These are phyloP conservation scores for Calameuta pallipes DNA, from an alignment of 2,888 invertebrate species.

Conservation along the genomic window DNA sequence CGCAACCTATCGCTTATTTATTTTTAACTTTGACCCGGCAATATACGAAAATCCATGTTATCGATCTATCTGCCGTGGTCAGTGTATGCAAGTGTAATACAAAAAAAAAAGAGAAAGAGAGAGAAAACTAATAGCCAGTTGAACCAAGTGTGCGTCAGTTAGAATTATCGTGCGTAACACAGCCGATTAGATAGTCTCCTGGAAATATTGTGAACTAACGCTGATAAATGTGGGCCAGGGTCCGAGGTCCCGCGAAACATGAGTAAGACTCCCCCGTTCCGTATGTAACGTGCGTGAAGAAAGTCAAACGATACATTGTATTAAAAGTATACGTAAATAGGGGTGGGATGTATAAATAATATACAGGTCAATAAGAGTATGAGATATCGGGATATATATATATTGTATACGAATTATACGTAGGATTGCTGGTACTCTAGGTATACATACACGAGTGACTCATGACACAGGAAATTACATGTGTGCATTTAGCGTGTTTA, in stretches of 20 bases:
- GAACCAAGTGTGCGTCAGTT: background rate
- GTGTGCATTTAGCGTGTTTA: background rate
- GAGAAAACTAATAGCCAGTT: background rate
- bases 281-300: background rate
- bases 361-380: background rate
- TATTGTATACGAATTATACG: background rate
- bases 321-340: background rate
- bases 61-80: background rate
- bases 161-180: background rate
- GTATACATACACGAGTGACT: background rate
- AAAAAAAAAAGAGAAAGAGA: background rate
- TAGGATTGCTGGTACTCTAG: background rate
- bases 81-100: background rate
- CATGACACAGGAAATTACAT: background rate
- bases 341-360: background rate
- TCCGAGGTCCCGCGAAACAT: background rate
- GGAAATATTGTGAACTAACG: background rate
- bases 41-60: background rate
- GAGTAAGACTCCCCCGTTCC: background rate
- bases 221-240: background rate
- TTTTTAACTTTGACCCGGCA: background rate
- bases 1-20: background rate
- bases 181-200: background rate
- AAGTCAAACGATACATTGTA: background rate
- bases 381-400: too few relatives aligned